Base-by-base conservation (phyloP, 2,113 vertebrate species). In the Acinonyx jubatus region DNA sequence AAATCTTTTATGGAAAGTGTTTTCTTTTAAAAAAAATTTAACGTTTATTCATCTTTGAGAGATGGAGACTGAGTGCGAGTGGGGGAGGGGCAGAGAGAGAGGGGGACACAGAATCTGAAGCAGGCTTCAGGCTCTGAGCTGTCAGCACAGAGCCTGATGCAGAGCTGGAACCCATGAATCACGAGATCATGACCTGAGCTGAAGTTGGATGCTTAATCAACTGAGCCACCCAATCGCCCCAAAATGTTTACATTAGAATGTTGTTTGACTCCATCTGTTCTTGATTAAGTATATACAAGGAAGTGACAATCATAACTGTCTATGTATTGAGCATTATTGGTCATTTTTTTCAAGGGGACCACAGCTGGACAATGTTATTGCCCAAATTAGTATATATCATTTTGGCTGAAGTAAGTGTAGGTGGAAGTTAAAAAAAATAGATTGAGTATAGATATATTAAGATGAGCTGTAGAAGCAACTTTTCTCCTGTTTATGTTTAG, bases 261-360 rank as follows among this genome's bases (percentile, higher is more conserved):
- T 84, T 78, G 19, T 91, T 93, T 93, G 15, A 25, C 12, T 94
- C 27, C 83, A 12, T 89, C 63, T 57, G 9, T 92, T 95, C 97
- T 89, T 97, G n/a, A 89, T 96, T 57, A 95, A 52, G 6, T 65
- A 63, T 91, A n/a, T 38, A 38, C 8, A 61, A 96, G 41, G 73
- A 88, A 84, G 91, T 94, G 0, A 76, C 10, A 50, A 97, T 92
- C 29, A 36, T 90, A 96, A 92, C 16, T 80, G 7, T 89, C 63
- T 92, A 73, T 83, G n/a, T 98, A 86, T 74, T 63, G n/a, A 94
- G 29, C 92, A 41, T 94, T 97, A 94, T 86, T 31, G 38, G 68
- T 97, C 48, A 87, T 94, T 98, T 74, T 93, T 61, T 4, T 33
- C 5, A 78, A 33, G 33, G 55, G 16, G 33, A 83, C 50, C 55